Percentiles rank a stretch among this genome's conserved stretches.
Conservation (phyloP, 2,888 invertebrate species). For the Zaprionus bogoriensis region DNA sequence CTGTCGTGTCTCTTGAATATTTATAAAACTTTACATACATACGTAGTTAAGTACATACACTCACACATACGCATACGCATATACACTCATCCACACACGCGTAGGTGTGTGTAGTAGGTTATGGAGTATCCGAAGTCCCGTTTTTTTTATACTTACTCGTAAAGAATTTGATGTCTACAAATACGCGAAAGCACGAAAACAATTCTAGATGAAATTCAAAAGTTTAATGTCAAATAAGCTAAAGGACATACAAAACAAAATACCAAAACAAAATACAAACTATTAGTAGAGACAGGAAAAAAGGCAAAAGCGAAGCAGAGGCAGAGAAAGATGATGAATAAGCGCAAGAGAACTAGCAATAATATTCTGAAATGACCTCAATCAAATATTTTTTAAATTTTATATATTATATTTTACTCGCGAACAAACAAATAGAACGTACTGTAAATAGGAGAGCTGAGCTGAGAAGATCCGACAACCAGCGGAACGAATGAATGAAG, state of each 20-base stretch:
- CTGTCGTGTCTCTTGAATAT: constrained; percentile 70
- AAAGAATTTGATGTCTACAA: constrained; percentile 75
- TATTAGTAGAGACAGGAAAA: constrained; percentile 4
- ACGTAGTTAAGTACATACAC: constrained; percentile 17
- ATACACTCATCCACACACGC: constrained; percentile 7
- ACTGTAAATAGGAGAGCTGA: constrained; percentile 47
- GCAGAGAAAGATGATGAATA: constrained; percentile 1
- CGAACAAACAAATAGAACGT: constrained; percentile 45
- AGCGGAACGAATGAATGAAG: constrained; percentile 26
- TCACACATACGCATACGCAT: constrained; percentile 3
- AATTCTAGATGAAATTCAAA: constrained; percentile 64
- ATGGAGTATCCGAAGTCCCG: constrained; percentile 11
- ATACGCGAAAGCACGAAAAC: constrained; percentile 49
- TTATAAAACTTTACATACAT: constrained; percentile 57
- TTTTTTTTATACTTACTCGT: constrained; percentile 65
- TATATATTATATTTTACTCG: constrained; percentile 78
- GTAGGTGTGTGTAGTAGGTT: constrained; percentile 14
- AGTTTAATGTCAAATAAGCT: constrained; percentile 43
- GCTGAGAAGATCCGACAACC: constrained; percentile 6
- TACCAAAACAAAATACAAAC: constrained; percentile 20
- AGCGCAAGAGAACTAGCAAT: constrained; percentile 78
- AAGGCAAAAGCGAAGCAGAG: neutral
- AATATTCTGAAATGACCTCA: constrained; percentile 83
- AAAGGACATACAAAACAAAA: constrained; percentile 20
- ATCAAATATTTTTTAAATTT: constrained; percentile 81